phyloP scores from a whole-genome alignment of 1,140 invertebrate species.

The Bombus superbus region DNA sequence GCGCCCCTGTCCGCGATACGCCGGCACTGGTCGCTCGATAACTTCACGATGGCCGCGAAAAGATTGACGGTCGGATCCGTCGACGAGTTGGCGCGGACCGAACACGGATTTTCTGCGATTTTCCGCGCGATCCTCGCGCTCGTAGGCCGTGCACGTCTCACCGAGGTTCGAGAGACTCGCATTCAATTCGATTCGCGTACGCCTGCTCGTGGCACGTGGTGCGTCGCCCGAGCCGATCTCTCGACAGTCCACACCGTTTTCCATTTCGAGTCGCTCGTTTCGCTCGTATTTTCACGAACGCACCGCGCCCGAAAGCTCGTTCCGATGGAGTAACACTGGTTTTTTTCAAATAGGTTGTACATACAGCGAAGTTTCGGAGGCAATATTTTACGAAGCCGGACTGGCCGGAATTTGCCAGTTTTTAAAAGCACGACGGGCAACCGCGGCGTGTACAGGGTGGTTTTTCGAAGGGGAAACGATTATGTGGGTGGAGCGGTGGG shows the following conservation, averaged over 20 bases:
- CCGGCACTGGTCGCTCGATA: constrained; percentile 70
- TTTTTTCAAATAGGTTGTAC: not conserved
- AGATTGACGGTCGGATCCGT: constrained; percentile 80
- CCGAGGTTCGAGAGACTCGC: constrained; percentile 65
- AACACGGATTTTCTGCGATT: constrained; percentile 77
- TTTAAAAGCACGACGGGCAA: not conserved
- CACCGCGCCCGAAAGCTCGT: not conserved
- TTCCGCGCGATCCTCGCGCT: constrained; percentile 59
- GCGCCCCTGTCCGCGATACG: constrained; percentile 45
- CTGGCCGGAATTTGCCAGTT: not conserved
- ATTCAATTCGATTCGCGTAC: constrained; percentile 73
- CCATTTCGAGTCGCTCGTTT: not conserved
- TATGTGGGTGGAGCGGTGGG: not conserved
- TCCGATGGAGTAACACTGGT: not conserved
- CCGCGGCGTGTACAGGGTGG: not conserved
- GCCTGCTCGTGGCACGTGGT: constrained; percentile 41
- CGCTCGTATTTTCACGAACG: not conserved
- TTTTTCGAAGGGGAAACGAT: not conserved
- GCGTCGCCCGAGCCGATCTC: constrained; percentile 8
- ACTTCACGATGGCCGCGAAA: constrained; percentile 76
- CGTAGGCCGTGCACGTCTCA: constrained; percentile 71
- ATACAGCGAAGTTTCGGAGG: not conserved
- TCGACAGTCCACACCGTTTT: not conserved
- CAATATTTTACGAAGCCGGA: not conserved
- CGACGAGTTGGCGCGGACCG: constrained; percentile 71